Conservation (phyloP, 2,797 vertebrate genomes). For the Staurois parvus region DNA sequence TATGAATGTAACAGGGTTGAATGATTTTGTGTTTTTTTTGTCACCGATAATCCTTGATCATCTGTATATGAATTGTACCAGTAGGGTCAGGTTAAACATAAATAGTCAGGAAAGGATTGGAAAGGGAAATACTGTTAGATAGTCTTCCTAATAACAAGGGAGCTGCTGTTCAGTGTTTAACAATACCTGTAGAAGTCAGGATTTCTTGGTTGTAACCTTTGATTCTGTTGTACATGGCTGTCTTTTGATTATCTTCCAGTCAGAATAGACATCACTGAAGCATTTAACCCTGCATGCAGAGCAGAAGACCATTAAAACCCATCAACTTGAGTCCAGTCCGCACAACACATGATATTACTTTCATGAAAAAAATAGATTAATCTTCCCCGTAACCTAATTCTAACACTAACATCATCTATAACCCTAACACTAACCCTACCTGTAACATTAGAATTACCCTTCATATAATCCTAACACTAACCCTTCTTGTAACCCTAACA, state of each 20-base stretch:
- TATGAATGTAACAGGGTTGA: too few species aligned
- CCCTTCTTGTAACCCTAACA: too few species aligned
- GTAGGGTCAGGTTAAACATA: too few species aligned
- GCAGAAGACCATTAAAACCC: background rate
- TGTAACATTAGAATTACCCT: too few species aligned
- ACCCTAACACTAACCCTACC: too few species aligned
- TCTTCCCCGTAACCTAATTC: background rate
- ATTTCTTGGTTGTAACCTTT: slow-evolving; percentile 14
- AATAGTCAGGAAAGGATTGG: too few species aligned
- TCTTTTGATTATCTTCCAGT: slow-evolving; percentile 40
- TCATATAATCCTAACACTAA: too few species aligned
- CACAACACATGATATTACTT: background rate
- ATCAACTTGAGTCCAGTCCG: background rate
- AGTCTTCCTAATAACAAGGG: background rate
- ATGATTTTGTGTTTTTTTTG: too few species aligned
- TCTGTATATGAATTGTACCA: too few species aligned
- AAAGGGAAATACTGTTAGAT: background rate
- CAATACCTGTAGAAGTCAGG: background rate
- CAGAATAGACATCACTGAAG: slow-evolving; percentile 7
- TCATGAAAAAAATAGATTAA: too few species aligned
- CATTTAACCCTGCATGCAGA: slow-evolving; percentile 43
- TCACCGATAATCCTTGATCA: too few species aligned
- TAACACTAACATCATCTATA: background rate
- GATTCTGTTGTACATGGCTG: slow-evolving; percentile 34
- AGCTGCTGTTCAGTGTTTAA: background rate